These are phyloP conservation scores for Conus ventricosus DNA, from an alignment of 1,140 invertebrate genomes.

Conservation along the genomic window DNA sequence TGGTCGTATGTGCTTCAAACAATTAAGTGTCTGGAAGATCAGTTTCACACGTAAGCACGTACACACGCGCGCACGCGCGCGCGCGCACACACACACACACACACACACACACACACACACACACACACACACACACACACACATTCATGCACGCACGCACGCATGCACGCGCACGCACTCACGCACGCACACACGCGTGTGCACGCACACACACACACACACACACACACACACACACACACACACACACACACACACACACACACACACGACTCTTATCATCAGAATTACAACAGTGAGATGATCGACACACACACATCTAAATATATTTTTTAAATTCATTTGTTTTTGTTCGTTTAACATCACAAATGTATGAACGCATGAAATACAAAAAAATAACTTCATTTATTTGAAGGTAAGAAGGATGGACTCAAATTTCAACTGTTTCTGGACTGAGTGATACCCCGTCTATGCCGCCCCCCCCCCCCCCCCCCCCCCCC, in stretches of 20 bases:
- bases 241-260: no score
- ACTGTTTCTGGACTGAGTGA: no score
- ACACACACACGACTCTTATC: no score
- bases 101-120: background rate
- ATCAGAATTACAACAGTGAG: no score
- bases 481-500: constrained; percentile 2
- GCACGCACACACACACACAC: no score
- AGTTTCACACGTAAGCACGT: background rate
- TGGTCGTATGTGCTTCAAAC: background rate
- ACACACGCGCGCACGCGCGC: background rate
- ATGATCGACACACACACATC: background rate
- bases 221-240: no score
- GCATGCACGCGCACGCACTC: no score
- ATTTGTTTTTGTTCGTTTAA: background rate
- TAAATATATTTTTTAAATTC: background rate
- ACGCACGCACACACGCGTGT: no score
- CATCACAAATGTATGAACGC: no score
- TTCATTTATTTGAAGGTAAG: no score
- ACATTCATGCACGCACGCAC: background rate
- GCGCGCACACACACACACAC: background rate
- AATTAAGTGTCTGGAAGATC: background rate
- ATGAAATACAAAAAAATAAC: no score
- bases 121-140: constrained; percentile 3
- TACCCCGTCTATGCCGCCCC: no score
- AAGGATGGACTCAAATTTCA: background rate